Conservation (phyloP, 2,797 vertebrate species). For the Parauchenoglanis punctatus region DNA sequence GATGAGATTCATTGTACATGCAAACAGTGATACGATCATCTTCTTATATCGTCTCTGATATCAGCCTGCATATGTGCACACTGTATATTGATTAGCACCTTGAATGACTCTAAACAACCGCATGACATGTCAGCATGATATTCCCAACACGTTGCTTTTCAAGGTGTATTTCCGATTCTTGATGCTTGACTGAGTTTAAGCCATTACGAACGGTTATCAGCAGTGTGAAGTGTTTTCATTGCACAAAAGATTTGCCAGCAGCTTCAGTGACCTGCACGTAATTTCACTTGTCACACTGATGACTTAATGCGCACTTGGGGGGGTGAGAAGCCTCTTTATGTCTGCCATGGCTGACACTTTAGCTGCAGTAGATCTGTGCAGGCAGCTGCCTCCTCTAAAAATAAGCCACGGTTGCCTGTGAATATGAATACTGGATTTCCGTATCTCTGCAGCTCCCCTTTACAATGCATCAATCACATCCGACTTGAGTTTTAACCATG, state of each 20-base stretch:
- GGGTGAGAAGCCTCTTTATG: slow-evolving; percentile 30
- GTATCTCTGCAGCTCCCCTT: slow-evolving; percentile 50
- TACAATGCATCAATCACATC: slow-evolving; percentile 50
- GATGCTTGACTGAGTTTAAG: slow-evolving; percentile 18
- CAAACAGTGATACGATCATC: not conserved
- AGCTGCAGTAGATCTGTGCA: slow-evolving; percentile 35
- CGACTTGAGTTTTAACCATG: slow-evolving; percentile 41
- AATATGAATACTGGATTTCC: slow-evolving; percentile 53
- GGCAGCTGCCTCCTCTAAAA: slow-evolving; percentile 52
- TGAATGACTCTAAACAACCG: not conserved
- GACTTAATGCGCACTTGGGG: slow-evolving; percentile 46
- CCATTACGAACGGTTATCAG: slow-evolving; percentile 25
- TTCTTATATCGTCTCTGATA: not conserved
- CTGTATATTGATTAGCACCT: not conserved
- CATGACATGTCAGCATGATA: not conserved
- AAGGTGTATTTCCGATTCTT: not conserved
- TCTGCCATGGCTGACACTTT: slow-evolving; percentile 45
- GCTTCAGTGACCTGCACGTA: slow-evolving; percentile 38
- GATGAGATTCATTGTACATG: not conserved
- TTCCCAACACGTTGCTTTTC: not conserved
- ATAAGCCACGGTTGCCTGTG: slow-evolving; percentile 46
- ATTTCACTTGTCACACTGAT: slow-evolving; percentile 52
- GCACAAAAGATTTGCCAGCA: slow-evolving; percentile 34
- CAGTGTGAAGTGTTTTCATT: slow-evolving; percentile 42
- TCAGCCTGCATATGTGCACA: not conserved